These are phyloP conservation scores for Vannuccia rotundouncinata DNA, from an alignment of 2,888 invertebrate genomes.

Conservation along the genomic window DNA sequence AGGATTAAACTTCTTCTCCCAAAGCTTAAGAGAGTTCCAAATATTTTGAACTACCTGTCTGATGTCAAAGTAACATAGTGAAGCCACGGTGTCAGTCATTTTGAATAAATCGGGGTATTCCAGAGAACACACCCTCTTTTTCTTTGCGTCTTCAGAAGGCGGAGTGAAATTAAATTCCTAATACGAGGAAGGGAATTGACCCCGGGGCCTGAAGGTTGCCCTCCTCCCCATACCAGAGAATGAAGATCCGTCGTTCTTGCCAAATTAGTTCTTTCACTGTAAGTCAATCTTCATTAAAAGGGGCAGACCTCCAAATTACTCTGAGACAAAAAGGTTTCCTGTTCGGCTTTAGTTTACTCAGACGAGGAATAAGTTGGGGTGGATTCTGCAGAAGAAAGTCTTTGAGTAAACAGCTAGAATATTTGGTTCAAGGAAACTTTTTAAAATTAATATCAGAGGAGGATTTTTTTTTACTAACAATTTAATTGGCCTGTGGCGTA, in stretches of 20 bases:
- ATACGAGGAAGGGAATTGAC: neutral
- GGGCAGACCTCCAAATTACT: neutral
- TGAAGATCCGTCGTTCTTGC: neutral
- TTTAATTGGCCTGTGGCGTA: neutral
- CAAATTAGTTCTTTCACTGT: neutral
- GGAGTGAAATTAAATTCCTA: neutral
- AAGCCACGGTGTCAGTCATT: neutral
- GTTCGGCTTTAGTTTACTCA: neutral
- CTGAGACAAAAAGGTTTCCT: neutral
- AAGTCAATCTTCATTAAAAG: neutral
- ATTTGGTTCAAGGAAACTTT: neutral
- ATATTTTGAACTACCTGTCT: neutral
- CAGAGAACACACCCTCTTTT: neutral
- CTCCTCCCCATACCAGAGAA: too few species aligned
- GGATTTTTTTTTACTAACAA: neutral
- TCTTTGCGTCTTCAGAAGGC: neutral
- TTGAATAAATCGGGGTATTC: neutral
- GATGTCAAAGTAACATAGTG: neutral
- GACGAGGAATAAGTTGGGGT: neutral
- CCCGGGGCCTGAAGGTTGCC: neutral
- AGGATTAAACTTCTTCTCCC: neutral
- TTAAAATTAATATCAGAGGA: neutral
- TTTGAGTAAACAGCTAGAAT: neutral
- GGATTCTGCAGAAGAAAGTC: neutral
- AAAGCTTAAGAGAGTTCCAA: too few species aligned